Evolutionary conservation across 1,140 invertebrate genomes (phyloP).

Genomic region (Neodiprion fabricii): DNA sequence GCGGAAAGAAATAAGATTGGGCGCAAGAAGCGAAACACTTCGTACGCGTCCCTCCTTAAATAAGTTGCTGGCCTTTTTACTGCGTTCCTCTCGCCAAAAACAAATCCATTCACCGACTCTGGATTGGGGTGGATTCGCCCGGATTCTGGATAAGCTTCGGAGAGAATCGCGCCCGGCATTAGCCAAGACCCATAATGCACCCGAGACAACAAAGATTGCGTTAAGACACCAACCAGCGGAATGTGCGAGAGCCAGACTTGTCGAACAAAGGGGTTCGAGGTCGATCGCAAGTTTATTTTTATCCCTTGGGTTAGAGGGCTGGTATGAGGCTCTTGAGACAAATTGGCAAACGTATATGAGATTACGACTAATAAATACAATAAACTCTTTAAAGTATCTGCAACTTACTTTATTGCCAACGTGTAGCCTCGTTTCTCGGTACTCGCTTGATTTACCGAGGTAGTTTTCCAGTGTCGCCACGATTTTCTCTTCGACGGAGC

Average conservation of each 20-base stretch:
- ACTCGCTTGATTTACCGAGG: not conserved
- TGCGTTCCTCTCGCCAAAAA: constrained; percentile 33
- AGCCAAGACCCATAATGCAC: not conserved
- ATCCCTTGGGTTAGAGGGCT: not conserved
- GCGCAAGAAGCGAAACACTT: constrained; percentile 17
- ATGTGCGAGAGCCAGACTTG: too few relatives aligned
- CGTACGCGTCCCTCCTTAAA: constrained; percentile 24
- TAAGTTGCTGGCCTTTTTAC: constrained; percentile 31
- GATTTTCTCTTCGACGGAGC: not conserved
- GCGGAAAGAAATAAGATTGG: constrained; percentile 15
- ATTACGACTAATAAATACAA: not conserved
- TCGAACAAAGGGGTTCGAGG: too few relatives aligned
- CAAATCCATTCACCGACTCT: constrained; percentile 31
- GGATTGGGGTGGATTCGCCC: not conserved
- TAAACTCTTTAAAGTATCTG: not conserved
- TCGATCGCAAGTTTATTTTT: not conserved
- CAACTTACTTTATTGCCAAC: not conserved
- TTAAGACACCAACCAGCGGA: not conserved
- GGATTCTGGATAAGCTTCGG: not conserved
- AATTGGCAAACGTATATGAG: not conserved
- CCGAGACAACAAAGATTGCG: constrained; percentile 1
- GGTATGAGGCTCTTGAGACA: not conserved
- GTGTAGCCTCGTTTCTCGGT: not conserved
- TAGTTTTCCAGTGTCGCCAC: not conserved
- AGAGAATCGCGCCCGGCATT: not conserved